Base-by-base conservation (phyloP, 2,113 vertebrate species). In the Riparia riparia region DNA sequence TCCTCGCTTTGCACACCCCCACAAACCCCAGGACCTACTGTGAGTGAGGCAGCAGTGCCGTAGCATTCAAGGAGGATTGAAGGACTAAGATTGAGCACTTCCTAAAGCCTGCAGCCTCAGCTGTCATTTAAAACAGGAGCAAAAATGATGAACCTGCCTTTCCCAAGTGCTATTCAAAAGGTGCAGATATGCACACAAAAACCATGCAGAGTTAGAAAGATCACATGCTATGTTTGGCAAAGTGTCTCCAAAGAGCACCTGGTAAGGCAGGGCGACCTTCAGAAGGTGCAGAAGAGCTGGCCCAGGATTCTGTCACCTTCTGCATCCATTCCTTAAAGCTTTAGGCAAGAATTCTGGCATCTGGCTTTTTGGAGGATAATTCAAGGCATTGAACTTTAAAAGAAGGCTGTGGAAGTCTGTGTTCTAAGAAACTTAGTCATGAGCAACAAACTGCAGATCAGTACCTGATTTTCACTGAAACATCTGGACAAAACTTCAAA, bases 41-140 rank as follows among this genome's bases (percentile, higher is more conserved):
- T 49, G 68, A 3, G 12, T 71, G 51, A 89, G 84, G 66, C 73
- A 91, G 89, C 82, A 96, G 93, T 80, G 95, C 93, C 80, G 89
- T 47, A 42, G 47, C 25, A 26, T 54, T 94, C 87, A 90, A 96
- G 96, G 93, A 97, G 79, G 87, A 90, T 95, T 95, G 95, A 96
- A 95, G 89, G 91, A 91, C 96, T 94, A 41, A 56, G 39, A 79
- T 1, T 7, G 41, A 93, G 78, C 29, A 56, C 20, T 79, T 94
- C 66, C 63, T 44, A 91, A 92, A 56, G 54, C 47, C 50, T 93
- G 74, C 89, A 89, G 85, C 53, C 77, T 53, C 53, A 88, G 60
- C 26, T 64, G 42, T 28, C 71, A 3, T 81, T 91, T 82, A 53
- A 68, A 91, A 79, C 18, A 60, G 49, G 29, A 69, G 39, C n/a